A percentile compares a stretch with the other conserved stretches of the same genome.
phyloP scores from a whole-genome alignment of 2,113 vertebrate genomes.

The Sander vitreus region DNA sequence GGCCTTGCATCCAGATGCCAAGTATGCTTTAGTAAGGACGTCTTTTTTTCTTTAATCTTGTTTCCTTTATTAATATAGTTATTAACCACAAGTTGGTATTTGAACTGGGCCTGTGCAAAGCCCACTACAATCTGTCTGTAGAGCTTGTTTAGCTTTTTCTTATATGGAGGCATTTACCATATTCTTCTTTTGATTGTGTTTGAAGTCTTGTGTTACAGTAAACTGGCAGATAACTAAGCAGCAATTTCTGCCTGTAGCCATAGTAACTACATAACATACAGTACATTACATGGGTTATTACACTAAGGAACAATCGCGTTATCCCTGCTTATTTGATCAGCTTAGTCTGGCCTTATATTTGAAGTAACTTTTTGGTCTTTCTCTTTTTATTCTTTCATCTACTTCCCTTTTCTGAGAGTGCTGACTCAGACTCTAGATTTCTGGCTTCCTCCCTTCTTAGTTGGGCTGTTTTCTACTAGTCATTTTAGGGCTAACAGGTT shows the following conservation, averaged over 20 bases:
- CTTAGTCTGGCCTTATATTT: slow-evolving; percentile 1
- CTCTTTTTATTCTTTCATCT: slow-evolving; percentile 28
- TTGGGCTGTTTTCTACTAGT: background rate
- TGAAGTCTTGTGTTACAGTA: background rate
- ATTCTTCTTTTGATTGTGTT: background rate
- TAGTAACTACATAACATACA: background rate
- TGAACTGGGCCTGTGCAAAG: background rate
- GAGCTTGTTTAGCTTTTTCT: background rate
- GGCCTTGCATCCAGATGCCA: slow-evolving; percentile 91
- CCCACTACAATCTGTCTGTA: background rate
- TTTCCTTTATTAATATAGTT: background rate
- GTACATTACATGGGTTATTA: background rate
- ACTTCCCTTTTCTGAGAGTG: slow-evolving; percentile 52
- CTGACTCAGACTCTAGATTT: slow-evolving; percentile 41
- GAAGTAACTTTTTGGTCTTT: slow-evolving; percentile 1
- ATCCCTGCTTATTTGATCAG: background rate
- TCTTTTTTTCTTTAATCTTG: background rate
- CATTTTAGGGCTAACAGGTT: background rate
- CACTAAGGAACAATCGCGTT: background rate
- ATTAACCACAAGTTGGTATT: background rate
- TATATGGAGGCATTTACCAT: background rate
- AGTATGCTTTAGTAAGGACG: slow-evolving; percentile 93
- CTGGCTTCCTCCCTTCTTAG: slow-evolving; percentile 39
- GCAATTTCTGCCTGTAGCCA: background rate
- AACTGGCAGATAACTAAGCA: background rate